phyloP scores from a whole-genome alignment of 2,113 vertebrate genomes.

The Salminus brasiliensis region DNA sequence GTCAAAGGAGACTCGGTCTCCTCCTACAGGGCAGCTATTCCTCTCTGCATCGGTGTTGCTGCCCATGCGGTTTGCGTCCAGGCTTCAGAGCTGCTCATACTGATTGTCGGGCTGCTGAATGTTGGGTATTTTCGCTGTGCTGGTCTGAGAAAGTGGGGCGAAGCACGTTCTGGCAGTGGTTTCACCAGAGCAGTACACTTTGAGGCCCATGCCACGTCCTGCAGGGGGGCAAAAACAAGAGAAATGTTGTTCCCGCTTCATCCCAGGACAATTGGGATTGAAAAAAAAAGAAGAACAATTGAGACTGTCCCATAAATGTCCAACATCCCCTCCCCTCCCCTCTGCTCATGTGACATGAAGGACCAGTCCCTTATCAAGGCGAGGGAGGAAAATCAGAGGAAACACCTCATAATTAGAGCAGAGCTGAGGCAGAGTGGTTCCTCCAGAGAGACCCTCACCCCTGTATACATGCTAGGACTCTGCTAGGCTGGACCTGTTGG shows the following conservation, averaged over 20 bases:
- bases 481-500: too few species aligned
- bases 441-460: background rate
- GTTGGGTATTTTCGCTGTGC: background rate
- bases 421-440: background rate
- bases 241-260: background rate
- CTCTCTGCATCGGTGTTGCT: background rate
- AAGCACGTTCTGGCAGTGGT: background rate
- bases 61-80: conserved; percentile 29
- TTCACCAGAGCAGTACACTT: background rate
- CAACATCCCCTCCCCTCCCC: background rate
- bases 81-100: background rate
- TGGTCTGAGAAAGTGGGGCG: background rate
- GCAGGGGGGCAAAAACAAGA: background rate
- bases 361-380: background rate
- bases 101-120: background rate
- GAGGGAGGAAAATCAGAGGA: too few species aligned
- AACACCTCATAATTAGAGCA: background rate
- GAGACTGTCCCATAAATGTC: background rate
- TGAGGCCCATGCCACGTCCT: background rate
- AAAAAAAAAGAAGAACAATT: background rate
- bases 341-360: background rate
- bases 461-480: too few species aligned
- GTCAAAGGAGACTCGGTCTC: conserved; percentile 19
- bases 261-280: background rate
- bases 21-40: conserved; percentile 9